Evolutionary conservation across 2,888 invertebrate species (phyloP).

Genomic region (Lathronympha strigana): DNA sequence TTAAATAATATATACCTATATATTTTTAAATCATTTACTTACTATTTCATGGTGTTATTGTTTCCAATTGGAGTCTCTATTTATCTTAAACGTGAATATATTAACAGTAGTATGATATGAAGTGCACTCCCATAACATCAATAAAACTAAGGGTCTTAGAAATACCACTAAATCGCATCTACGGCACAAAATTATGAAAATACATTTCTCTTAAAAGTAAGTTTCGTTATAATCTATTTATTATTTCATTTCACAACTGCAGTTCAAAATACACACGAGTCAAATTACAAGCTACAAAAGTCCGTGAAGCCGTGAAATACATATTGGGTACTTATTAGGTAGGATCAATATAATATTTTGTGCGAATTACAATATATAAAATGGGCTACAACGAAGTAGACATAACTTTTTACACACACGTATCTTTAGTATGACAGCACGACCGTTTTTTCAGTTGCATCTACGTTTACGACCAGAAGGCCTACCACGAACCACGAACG

Average conservation of each 20-base stretch:
- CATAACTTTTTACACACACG: no score
- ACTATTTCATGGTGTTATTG: slow-evolving; percentile 11
- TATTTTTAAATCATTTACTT: not conserved
- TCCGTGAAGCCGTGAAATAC: slow-evolving; percentile 5
- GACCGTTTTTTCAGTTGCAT: no score
- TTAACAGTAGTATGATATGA: slow-evolving; percentile 19
- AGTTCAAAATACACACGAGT: not conserved
- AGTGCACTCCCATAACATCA: slow-evolving; percentile 11
- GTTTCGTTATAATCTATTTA: slow-evolving; percentile 15
- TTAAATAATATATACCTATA: not conserved
- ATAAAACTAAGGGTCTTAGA: not conserved
- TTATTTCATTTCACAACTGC: slow-evolving; percentile 17
- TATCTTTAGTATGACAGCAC: no score
- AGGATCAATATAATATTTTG: no score
- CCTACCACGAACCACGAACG: no score
- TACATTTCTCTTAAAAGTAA: slow-evolving; percentile 30
- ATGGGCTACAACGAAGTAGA: no score
- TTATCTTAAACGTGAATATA: slow-evolving; percentile 3
- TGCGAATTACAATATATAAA: no score
- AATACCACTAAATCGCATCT: slow-evolving; percentile 21
- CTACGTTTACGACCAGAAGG: no score
- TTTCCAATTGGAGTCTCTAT: slow-evolving; percentile 2
- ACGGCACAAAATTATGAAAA: slow-evolving; percentile 29
- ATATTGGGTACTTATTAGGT: no score
- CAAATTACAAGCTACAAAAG: slow-evolving; percentile 12